These are phyloP conservation scores for Tortrix viridana DNA, from an alignment of 2,888 invertebrate genomes.

Conservation along the genomic window DNA sequence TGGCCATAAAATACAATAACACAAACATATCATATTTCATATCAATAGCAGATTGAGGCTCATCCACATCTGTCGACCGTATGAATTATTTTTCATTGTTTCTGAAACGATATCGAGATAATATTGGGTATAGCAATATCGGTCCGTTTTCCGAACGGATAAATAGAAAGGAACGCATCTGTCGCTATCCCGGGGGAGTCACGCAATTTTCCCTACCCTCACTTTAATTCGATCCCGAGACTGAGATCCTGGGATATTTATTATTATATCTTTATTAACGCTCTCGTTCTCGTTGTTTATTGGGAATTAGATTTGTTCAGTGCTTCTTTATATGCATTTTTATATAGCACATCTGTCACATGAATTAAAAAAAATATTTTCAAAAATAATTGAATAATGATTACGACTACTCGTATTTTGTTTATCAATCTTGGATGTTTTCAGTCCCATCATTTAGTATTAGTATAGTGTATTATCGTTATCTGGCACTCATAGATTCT, in stretches of 20 bases:
- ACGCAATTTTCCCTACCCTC: constrained; percentile 81
- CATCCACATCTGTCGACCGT: constrained; percentile 52
- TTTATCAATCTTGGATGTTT: too few species aligned
- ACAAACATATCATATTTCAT: background rate
- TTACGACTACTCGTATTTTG: too few species aligned
- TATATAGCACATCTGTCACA: background rate
- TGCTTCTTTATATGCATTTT: constrained; percentile 63
- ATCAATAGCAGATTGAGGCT: constrained; percentile 10
- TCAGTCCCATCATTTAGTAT: too few species aligned
- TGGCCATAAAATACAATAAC: too few species aligned
- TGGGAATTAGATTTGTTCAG: constrained; percentile 69
- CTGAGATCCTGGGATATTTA: constrained; percentile 75
- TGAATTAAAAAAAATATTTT: too few species aligned
- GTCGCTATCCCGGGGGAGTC: constrained; percentile 78
- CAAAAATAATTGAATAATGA: too few species aligned
- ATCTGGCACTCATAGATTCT: too few species aligned
- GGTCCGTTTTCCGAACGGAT: constrained; percentile 71
- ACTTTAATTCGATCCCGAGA: constrained; percentile 81
- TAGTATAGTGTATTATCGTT: too few species aligned
- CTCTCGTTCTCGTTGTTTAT: constrained; percentile 66
- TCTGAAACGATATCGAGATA: constrained; percentile 48
- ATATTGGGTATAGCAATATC: constrained; percentile 53
- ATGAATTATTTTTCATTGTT: constrained; percentile 42
- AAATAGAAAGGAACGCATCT: constrained; percentile 79
- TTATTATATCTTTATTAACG: constrained; percentile 83